Evolutionary conservation across 2,113 vertebrate genomes (phyloP).

Genomic region (Ceyx melanurus): DNA sequence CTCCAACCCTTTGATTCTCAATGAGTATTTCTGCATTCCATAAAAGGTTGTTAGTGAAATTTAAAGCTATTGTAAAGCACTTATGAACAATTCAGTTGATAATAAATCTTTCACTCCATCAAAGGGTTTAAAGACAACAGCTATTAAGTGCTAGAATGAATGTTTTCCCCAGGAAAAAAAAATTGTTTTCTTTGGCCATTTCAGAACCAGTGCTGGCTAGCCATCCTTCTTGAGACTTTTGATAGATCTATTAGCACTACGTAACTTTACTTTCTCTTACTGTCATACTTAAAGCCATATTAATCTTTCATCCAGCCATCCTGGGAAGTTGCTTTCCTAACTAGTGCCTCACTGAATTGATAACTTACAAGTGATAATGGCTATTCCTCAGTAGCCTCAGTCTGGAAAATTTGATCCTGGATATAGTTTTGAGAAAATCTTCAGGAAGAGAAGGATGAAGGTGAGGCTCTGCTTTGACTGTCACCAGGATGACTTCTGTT

Average conservation of each 20-base stretch:
- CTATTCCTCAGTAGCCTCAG: not conserved
- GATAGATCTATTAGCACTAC: not conserved
- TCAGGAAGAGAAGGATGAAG: not conserved
- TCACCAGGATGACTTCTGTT: not conserved
- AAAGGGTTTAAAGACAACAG: not conserved
- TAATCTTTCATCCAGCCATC: not conserved
- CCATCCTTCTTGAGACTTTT: not conserved
- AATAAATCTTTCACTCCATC: not conserved
- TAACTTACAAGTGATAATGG: not conserved
- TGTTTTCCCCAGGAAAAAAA: not conserved
- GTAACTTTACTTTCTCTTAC: not conserved
- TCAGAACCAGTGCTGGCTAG: not conserved
- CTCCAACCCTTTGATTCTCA: not conserved
- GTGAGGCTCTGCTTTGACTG: not conserved
- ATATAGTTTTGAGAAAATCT: not conserved
- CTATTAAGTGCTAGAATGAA: not conserved
- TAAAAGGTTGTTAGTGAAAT: not conserved
- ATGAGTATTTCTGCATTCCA: not conserved
- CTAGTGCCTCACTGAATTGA: not conserved
- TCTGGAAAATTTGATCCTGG: not conserved
- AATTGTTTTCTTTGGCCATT: not conserved
- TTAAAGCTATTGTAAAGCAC: not conserved
- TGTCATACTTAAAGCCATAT: not conserved
- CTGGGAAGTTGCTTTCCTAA: not conserved
- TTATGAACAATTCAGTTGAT: not conserved